Evolutionary conservation across 2,113 vertebrate species (phyloP).

Genomic region (Anseranas semipalmata): DNA sequence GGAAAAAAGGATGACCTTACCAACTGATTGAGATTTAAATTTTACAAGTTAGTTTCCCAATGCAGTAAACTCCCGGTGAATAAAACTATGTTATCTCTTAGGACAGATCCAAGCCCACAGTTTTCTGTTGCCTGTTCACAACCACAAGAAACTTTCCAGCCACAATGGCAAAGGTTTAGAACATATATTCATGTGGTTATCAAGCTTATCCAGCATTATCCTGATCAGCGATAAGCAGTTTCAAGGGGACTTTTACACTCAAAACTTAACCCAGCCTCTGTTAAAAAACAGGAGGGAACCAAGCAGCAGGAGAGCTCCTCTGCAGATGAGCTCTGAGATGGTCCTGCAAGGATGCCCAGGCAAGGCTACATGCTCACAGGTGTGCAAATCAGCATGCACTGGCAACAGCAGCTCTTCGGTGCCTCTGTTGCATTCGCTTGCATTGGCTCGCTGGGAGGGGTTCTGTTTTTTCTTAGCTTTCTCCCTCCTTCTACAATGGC

Average conservation of each 20-base stretch:
- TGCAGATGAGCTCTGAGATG: not conserved
- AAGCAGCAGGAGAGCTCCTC: not conserved
- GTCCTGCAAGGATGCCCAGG: not conserved
- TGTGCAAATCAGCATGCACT: not conserved
- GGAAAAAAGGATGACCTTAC: not conserved
- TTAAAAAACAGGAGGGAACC: not conserved
- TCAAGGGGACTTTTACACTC: not conserved
- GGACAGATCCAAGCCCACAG: not conserved
- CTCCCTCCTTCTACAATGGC: not conserved
- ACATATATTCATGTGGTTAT: not conserved
- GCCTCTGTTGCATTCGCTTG: not conserved
- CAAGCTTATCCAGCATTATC: not conserved
- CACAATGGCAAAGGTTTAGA: not conserved
- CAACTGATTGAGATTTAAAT: not conserved
- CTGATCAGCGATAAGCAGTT: not conserved
- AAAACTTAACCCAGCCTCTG: not conserved
- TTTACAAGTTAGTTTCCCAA: not conserved
- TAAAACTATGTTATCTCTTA: not conserved
- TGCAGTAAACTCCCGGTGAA: not conserved
- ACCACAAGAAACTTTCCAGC: not conserved
- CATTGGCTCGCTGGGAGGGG: not conserved
- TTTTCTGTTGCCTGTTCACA: not conserved
- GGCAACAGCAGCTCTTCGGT: accelerated
- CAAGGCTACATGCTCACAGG: not conserved
- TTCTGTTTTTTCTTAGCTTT: not conserved